Percentiles rank a stretch among this genome's conserved stretches.
These are phyloP conservation scores for Bilobella aurantiaca DNA, from an alignment of 1,140 invertebrate species.

Conservation along the genomic window DNA sequence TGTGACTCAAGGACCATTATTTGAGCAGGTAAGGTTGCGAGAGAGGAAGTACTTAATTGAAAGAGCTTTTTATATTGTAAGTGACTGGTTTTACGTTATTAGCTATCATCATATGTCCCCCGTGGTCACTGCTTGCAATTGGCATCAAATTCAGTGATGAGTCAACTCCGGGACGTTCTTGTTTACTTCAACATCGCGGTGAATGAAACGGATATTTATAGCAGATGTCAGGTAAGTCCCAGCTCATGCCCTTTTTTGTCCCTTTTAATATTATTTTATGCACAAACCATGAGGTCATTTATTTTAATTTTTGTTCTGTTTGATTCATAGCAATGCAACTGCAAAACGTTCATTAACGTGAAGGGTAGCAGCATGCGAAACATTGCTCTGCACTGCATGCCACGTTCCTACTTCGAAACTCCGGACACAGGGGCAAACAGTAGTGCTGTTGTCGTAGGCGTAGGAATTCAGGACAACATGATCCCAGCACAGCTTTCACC, in stretches of 20 bases:
- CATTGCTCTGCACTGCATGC: background rate
- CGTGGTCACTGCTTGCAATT: slow-evolving; percentile 47
- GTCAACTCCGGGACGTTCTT: slow-evolving; percentile 52
- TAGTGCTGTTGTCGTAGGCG: background rate
- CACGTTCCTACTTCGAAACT: background rate
- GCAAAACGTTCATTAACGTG: background rate
- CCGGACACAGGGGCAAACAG: background rate
- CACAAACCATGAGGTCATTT: slow-evolving; percentile 7
- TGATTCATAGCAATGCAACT: background rate
- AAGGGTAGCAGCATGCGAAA: background rate
- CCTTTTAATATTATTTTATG: too few species aligned
- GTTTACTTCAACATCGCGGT: slow-evolving; percentile 52
- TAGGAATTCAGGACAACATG: background rate
- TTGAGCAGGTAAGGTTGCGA: slow-evolving; percentile 18
- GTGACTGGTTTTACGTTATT: slow-evolving; percentile 34
- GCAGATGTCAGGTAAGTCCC: slow-evolving; percentile 53
- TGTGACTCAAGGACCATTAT: slow-evolving; percentile 46
- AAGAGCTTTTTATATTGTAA: slow-evolving; percentile 2
- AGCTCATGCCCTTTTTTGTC: too few species aligned
- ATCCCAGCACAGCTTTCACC: background rate
- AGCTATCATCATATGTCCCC: slow-evolving; percentile 45
- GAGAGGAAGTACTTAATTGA: background rate
- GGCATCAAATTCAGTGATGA: slow-evolving; percentile 39
- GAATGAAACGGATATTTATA: slow-evolving; percentile 52
- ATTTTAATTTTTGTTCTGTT: background rate